Evolutionary conservation across 2,113 vertebrate species (phyloP), one percentile per base, ranked within the genome.

Genomic region (Sialia sialis): DNA sequence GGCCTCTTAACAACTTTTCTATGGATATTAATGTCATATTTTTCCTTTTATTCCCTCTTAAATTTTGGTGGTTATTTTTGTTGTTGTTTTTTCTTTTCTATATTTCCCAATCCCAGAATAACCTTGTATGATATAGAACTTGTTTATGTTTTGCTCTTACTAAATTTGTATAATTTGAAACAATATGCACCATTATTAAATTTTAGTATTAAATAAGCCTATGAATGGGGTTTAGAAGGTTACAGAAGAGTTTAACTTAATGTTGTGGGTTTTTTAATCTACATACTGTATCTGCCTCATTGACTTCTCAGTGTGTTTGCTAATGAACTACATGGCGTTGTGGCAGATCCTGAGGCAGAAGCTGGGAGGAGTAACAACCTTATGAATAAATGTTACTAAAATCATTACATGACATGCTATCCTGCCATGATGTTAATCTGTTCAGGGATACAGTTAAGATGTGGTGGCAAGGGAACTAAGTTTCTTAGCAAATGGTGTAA

Each of bases 301-400:
- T 96, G 87, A 91, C 72, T 95, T 88, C 95, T 74, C 92, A 77
- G 85, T 48, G 29, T 94, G 79, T 69, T 78, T 81, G 39, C 51
- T 94, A 92, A 95, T 88, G 90, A 94, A 59, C 88, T 90, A 80
- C 88, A 70, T 16, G 23, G 34, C 1, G 3, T 67, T 63, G 30
- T 86, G 84, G 59, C 63, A 88, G 72, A 93, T 39, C 75, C 79
- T 86, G 59, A 92, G 92, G 94, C 90, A 90, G 79, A 93, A 90
- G 64, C 64, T 94, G 79, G 60, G 68, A 94, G 87, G 67, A 94
- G 69, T 88, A 94, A 93, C 27, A 82, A 52, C 36, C 58, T 91
- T 80, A 73, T 86, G 72, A 94, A 95, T 83, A 95, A 92, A 94
- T 93, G 55, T 80, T 91, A 86, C 88, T 87, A 95, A 96, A 95